Evolutionary conservation across 1,140 invertebrate genomes (phyloP).

Genomic region (Helicorthomorpha holstii): DNA sequence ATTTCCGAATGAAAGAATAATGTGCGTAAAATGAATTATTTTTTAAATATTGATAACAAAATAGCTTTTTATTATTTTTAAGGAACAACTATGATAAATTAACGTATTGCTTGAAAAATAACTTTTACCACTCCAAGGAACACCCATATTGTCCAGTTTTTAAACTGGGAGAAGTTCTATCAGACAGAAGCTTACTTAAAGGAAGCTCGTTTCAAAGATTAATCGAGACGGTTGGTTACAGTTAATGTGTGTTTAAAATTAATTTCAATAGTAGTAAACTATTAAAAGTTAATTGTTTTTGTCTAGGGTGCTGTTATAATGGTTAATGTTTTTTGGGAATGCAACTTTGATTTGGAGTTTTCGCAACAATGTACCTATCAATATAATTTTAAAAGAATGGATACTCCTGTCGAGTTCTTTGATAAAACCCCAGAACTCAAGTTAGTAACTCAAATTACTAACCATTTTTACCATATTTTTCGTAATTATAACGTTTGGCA

Average conservation of each 20-base stretch:
- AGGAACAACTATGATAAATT: neutral
- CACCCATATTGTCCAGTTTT: neutral
- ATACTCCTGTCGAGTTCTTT: neutral
- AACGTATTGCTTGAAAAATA: neutral
- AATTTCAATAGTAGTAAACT: neutral
- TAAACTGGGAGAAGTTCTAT: neutral
- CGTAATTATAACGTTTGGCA: neutral
- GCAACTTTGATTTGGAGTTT: neutral
- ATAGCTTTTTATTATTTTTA: neutral
- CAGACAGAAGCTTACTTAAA: neutral
- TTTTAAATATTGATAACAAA: neutral
- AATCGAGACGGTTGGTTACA: no score
- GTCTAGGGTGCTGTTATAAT: neutral
- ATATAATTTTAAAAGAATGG: no score
- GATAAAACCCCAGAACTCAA: neutral
- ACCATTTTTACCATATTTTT: neutral
- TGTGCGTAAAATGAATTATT: neutral
- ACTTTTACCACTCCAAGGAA: neutral
- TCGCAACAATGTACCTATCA: no score
- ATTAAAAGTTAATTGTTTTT: neutral
- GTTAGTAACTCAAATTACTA: neutral
- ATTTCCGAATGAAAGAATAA: neutral
- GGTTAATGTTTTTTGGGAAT: neutral
- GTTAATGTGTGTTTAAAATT: neutral
- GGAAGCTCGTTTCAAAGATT: no score